Evolutionary conservation across 2,797 vertebrate species (phyloP).

Genomic region (Pelodytes ibericus): DNA sequence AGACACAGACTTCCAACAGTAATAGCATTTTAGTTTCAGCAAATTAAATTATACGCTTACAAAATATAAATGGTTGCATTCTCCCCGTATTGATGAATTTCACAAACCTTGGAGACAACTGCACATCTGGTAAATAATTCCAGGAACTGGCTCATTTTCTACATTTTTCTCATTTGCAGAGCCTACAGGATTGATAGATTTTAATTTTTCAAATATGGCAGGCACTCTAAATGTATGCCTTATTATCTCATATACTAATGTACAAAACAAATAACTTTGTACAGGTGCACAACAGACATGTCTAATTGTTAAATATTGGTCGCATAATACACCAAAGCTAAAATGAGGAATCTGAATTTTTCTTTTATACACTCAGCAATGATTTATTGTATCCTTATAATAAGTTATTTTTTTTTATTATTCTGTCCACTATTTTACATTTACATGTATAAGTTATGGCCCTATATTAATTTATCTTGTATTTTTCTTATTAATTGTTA

Average conservation of each 20-base stretch:
- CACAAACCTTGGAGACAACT: constrained; percentile 23
- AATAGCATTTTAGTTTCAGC: constrained; percentile 34
- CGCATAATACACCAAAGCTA: no score
- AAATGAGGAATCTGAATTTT: no score
- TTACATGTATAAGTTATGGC: no score
- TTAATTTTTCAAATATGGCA: not conserved
- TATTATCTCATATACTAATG: not conserved
- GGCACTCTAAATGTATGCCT: not conserved
- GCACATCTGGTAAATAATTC: constrained; percentile 31
- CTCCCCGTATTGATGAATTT: not conserved
- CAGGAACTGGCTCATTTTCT: constrained; percentile 38
- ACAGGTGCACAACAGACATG: no score
- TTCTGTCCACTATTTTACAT: no score
- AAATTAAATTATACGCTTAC: not conserved
- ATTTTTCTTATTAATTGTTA: no score
- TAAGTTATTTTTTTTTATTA: no score
- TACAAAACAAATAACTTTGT: no score
- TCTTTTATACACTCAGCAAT: no score
- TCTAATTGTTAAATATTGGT: no score
- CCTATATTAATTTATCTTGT: no score
- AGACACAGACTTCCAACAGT: constrained; percentile 25
- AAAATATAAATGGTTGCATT: not conserved
- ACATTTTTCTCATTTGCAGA: constrained; percentile 6
- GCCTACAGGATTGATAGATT: constrained; percentile 19
- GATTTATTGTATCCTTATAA: no score